phyloP scores from a whole-genome alignment of 2,888 invertebrate genomes.

The Callosobruchus maculatus region DNA sequence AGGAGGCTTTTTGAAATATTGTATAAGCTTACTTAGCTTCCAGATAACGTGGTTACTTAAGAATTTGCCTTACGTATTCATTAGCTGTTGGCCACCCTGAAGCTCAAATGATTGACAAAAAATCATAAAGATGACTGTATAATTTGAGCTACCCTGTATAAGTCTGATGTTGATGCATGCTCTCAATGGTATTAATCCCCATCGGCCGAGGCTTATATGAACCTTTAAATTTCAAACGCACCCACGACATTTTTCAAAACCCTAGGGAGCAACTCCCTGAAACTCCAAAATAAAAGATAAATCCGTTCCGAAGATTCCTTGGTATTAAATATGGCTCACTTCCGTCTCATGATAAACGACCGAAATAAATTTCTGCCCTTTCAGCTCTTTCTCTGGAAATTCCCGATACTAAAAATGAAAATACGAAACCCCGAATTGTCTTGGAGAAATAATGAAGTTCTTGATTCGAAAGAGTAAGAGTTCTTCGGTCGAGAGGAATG shows the following conservation, averaged over 20 bases:
- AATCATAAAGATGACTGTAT: too few relatives aligned
- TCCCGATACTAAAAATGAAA: neutral
- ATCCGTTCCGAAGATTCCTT: neutral
- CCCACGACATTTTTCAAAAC: neutral
- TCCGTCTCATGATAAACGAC: neutral
- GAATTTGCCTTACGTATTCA: too few relatives aligned
- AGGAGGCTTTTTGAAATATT: too few relatives aligned
- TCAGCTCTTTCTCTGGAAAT: neutral
- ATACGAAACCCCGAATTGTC: neutral
- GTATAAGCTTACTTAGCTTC: too few relatives aligned
- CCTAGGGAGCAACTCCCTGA: neutral
- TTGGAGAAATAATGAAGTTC: neutral
- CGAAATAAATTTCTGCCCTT: neutral
- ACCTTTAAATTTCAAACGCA: neutral
- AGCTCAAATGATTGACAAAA: too few relatives aligned
- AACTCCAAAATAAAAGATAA: neutral
- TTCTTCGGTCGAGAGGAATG: neutral
- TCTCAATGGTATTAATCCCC: neutral
- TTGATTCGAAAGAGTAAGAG: neutral
- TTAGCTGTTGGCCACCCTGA: too few relatives aligned
- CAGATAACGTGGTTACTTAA: too few relatives aligned
- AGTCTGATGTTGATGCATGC: too few relatives aligned
- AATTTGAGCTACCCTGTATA: too few relatives aligned
- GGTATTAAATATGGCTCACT: neutral
- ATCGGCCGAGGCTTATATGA: neutral